Conservation (phyloP, 2,113 vertebrate genomes). For the Origma solitaria region DNA sequence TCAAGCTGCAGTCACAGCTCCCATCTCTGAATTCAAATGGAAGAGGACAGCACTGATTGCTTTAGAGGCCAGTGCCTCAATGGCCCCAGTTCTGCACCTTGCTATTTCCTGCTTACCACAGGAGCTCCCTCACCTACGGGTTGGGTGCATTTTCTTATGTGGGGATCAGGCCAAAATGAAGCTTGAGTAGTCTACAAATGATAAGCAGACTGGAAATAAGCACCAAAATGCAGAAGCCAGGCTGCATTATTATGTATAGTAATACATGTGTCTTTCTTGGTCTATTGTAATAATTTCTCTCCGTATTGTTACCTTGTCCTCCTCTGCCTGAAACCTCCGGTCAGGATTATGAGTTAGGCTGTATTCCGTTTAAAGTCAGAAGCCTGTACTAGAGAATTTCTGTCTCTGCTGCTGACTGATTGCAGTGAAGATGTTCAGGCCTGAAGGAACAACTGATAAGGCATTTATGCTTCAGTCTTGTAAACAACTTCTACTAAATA, state of each 20-base stretch:
- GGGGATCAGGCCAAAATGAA: neutral
- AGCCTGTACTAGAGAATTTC: neutral
- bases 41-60: rapidly evolving
- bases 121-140: neutral
- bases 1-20: neutral
- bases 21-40: rapidly evolving
- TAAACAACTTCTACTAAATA: neutral
- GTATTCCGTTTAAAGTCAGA: neutral
- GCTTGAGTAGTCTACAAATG: neutral
- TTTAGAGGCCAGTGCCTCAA: neutral
- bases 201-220: neutral
- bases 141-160: neutral
- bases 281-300: neutral
- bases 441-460: neutral
- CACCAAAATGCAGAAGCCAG: neutral
- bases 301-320: neutral
- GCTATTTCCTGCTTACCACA: neutral
- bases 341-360: neutral
- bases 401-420: neutral
- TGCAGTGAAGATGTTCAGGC: neutral
- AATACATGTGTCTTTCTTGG: neutral
- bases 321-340: neutral
- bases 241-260: neutral
- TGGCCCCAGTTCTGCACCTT: neutral
- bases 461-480: neutral